These are phyloP conservation scores for Folsomia manolachei DNA, from an alignment of 2,888 invertebrate species.

Conservation along the genomic window DNA sequence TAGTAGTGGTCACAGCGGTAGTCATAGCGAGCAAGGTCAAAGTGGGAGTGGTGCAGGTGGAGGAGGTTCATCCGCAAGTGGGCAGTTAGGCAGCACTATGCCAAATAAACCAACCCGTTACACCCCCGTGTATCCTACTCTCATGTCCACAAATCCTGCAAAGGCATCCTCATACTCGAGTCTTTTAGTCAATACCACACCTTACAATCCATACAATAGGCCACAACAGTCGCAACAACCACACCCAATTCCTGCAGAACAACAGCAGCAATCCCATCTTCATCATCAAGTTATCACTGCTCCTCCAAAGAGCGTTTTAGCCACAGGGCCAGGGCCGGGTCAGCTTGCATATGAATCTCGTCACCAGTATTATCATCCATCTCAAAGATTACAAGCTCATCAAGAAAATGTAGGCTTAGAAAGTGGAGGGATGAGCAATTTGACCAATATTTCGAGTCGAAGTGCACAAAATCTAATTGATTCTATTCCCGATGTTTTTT, in stretches of 20 bases:
- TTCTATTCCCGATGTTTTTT: slow-evolving; percentile 50
- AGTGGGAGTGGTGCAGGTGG: slow-evolving; percentile 14
- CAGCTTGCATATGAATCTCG: slow-evolving; percentile 34
- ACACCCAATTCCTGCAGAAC: slow-evolving; percentile 15
- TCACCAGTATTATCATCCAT: slow-evolving; percentile 35
- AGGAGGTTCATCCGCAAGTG: not conserved
- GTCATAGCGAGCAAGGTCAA: no score
- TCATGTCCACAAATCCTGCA: slow-evolving; percentile 22
- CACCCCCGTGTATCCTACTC: slow-evolving; percentile 39
- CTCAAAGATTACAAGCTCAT: slow-evolving; percentile 17
- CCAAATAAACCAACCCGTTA: slow-evolving; percentile 48
- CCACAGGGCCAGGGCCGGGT: slow-evolving; percentile 23
- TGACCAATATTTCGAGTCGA: slow-evolving; percentile 43
- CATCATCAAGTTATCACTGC: slow-evolving; percentile 49
- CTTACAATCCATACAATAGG: slow-evolving; percentile 36
- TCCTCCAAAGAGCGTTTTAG: slow-evolving; percentile 46
- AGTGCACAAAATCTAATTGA: slow-evolving; percentile 48
- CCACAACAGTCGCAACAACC: slow-evolving; percentile 15
- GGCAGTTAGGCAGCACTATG: slow-evolving; percentile 22
- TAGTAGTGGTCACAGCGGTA: no score
- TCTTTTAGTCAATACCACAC: slow-evolving; percentile 34
- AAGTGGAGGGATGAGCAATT: slow-evolving; percentile 3
- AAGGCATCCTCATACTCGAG: slow-evolving; percentile 44
- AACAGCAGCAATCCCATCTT: slow-evolving; percentile 8
- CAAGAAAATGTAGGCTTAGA: slow-evolving; percentile 8